Base-by-base conservation (phyloP, 2,888 invertebrate genomes). In the Pandemis cinnamomeana region DNA sequence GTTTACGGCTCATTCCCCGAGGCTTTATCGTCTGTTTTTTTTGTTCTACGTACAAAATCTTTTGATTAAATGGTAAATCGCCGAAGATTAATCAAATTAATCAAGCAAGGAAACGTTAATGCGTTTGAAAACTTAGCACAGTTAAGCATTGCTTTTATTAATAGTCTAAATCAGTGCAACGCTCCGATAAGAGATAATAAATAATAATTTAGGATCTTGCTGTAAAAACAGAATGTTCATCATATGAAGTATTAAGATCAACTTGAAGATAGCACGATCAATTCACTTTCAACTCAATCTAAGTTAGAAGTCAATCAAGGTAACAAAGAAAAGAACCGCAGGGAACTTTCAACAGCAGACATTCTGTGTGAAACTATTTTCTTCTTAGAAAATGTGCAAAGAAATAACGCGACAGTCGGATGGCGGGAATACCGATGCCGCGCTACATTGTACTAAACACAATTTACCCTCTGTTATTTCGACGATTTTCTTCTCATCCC, bases 401-500 rank as follows among this genome's bases (percentile, higher is more conserved):
- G 70, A 67, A 67, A 70, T 51, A 74, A 67, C 71, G 70, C 67
- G 75, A 73, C 75, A 74, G 72, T 67, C 55, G 68, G 67, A 62
- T 53, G 73, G 71, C 75, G 77, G 78, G 77, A 80, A 78, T 78
- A 73, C 75, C 76, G 71, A 70, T 58, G 67, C 55, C 55, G 58
- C 6, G 46, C 55, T 74, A 62, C 68, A 66, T 55, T 71, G 71
- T 78, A 76, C 82, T 80, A 82, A 84, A 86, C 80, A 82, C 82
- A 84, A 83, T 84, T 83, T 82, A 82, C 82, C 82, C 83, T 81
- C 80, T 81, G 82, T 84, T 84, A 86, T 84, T 85, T 82, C 81
- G 79, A 81, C 78, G 83, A 86, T 85, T 86, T 83, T 83, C 80
- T 79, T 83, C 82, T 80, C 83, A 78, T 83, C 83, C 81, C 82